Percentiles rank a stretch among this genome's conserved stretches.
Conservation (phyloP, 2,113 vertebrate genomes). For the Chionodraco myersi region DNA sequence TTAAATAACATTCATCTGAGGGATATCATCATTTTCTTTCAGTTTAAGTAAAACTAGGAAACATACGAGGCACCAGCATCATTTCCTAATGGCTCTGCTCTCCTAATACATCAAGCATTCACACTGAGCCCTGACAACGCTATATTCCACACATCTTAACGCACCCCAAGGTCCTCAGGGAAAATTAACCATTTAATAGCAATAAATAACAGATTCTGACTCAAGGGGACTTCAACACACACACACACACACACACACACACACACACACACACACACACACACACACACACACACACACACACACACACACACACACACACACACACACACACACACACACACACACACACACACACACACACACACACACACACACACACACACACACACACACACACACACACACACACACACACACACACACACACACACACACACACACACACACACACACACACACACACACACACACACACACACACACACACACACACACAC, state of each 20-base stretch:
- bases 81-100: slow-evolving; percentile 48
- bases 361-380: not conserved
- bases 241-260: slow-evolving; percentile 11
- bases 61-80: slow-evolving; percentile 4
- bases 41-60: slow-evolving; percentile 26
- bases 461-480: no score
- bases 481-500: no score
- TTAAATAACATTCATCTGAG: slow-evolving; percentile 21
- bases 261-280: slow-evolving; percentile 15
- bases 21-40: slow-evolving; percentile 25
- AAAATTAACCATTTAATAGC: slow-evolving; percentile 81
- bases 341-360: no score
- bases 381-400: no score
- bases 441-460: no score
- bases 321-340: no score
- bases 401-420: no score
- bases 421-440: no score
- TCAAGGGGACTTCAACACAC: slow-evolving; percentile 66
- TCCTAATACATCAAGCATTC: slow-evolving; percentile 68
- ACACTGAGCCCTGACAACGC: slow-evolving; percentile 65
- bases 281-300: slow-evolving; percentile 6
- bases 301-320: not conserved
- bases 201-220: slow-evolving; percentile 79
- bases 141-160: slow-evolving; percentile 69
- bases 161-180: slow-evolving; percentile 57